Base-by-base conservation (phyloP, 2,797 vertebrate species). In the Microtus agrestis region DNA sequence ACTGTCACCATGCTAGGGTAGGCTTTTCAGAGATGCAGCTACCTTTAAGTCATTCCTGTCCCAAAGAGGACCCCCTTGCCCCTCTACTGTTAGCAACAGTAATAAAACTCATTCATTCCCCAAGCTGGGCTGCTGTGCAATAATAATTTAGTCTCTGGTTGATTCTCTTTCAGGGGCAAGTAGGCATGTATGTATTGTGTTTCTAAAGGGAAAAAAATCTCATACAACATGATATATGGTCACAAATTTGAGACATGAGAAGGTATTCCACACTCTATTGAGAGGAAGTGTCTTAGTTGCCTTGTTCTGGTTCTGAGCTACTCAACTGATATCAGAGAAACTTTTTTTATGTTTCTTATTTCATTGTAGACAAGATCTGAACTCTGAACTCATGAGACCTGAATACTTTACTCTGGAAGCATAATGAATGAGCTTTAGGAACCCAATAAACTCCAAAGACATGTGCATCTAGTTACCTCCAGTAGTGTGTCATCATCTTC, bases 401-500 rank as follows among this genome's bases (percentile, higher is more conserved):
- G 59, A 21, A 84, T 65, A 63, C 2, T 82, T 81, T 59, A 61
- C 15, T 21, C 15, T 84, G 23, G 3, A 84, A 84, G 65, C 40
- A 84, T 6, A 84, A 29, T 19, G 6, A 43, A 2, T 37, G 78
- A 23, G 25, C 80, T 17, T 10, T 21, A 34, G 37, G 37, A 63
- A 31, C 31, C 27, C 15, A 63, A 31, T 8, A 11, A 37, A 29
- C 25, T 27, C 12, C 19, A 9, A 43, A 43, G 27, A 17, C 56
- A 19, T 17, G 14, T 19, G 25, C 8, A 17, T 37, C 37, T 37
- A 43, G 56, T 29, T 8, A 31, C 2, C 59, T 31, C 11, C 27
- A 34, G 15, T 4, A 31, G 9, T 4, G 14, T 3, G 2, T 12
- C 40, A n/a, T 4, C 0, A 7, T n/a, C n/a, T 63, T 61, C 59